phyloP scores from a whole-genome alignment of 2,797 vertebrate species.

The Meda fulgida region DNA sequence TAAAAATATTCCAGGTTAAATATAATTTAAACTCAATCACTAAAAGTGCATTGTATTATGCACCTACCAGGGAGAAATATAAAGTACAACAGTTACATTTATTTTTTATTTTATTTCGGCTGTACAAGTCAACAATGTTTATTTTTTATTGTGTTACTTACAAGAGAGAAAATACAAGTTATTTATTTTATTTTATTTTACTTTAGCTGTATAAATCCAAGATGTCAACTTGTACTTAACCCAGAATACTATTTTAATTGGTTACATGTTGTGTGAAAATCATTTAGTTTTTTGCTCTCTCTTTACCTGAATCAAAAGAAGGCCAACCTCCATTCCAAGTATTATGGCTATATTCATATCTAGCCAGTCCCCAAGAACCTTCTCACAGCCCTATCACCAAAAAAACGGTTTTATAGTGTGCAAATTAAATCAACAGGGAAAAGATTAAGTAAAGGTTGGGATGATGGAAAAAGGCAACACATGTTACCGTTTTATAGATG shows the following conservation, averaged over 20 bases:
- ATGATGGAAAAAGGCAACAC: constrained; percentile 1
- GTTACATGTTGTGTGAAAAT: neutral
- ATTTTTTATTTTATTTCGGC: neutral
- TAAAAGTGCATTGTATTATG: neutral
- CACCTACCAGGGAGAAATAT: neutral
- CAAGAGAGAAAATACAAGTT: neutral
- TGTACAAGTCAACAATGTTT: neutral
- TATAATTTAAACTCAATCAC: neutral
- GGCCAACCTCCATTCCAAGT: constrained; percentile 60
- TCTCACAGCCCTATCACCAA: constrained; percentile 64
- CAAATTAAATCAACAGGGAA: neutral
- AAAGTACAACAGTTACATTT: neutral
- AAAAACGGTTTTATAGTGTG: neutral
- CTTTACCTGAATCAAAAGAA: constrained; percentile 70
- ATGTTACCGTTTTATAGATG: constrained; percentile 56
- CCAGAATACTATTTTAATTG: neutral
- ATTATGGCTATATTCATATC: constrained; percentile 64
- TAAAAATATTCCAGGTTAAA: neutral
- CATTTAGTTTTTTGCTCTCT: neutral
- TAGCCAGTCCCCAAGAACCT: constrained; percentile 65
- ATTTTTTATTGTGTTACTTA: neutral
- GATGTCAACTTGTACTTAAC: neutral
- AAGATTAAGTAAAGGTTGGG: neutral
- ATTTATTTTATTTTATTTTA: neutral
- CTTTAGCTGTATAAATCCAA: neutral